A percentile compares a stretch with the other conserved stretches of the same genome.
phyloP scores from a whole-genome alignment of 2,113 vertebrate genomes.

The Lepidothrix coronata region DNA sequence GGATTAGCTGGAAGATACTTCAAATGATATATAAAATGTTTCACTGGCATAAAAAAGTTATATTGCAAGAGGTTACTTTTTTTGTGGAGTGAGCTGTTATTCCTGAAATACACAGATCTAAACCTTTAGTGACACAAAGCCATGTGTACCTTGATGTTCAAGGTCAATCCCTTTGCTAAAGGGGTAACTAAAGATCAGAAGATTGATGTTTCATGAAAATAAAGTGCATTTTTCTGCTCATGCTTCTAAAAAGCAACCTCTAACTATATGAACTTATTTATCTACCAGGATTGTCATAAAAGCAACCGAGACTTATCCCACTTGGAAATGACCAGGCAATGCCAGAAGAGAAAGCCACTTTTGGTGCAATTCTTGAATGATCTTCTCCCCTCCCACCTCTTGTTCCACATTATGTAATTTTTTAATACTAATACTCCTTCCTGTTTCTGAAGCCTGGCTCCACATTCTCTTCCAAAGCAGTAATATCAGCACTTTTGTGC shows the following conservation, averaged over 20 bases:
- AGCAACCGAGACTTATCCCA: background rate
- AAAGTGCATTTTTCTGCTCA: constrained; percentile 14
- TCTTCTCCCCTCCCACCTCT: background rate
- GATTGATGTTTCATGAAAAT: background rate
- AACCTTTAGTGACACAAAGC: background rate
- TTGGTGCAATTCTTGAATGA: background rate
- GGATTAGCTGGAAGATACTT: background rate
- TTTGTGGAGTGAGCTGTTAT: background rate
- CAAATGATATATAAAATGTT: background rate
- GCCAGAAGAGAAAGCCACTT: background rate
- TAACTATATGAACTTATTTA: background rate
- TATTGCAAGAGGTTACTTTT: background rate
- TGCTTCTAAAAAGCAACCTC: background rate
- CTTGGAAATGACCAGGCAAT: background rate
- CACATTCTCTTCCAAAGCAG: background rate
- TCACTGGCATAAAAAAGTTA: background rate
- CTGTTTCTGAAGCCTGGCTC: background rate
- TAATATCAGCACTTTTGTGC: background rate
- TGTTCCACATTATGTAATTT: background rate
- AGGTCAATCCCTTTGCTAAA: background rate
- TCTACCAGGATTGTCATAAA: background rate
- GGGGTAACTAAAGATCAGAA: background rate
- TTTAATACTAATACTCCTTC: background rate
- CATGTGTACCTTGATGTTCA: background rate
- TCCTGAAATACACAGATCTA: background rate